Evolutionary conservation across 2,888 invertebrate genomes (phyloP).

Genomic region (Caenorhabditis becei): DNA sequence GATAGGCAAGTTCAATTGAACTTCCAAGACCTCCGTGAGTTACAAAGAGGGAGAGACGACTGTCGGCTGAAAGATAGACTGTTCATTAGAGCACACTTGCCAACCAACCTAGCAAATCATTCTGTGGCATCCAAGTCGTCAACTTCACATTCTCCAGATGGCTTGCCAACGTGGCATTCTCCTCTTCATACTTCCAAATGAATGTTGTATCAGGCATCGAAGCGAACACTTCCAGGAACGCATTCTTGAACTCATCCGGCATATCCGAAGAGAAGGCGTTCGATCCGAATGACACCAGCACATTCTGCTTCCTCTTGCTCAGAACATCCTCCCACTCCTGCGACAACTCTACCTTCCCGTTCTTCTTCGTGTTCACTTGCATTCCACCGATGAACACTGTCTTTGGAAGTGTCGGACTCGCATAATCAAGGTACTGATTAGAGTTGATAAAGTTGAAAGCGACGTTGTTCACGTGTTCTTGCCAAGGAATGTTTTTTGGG

Average conservation of each 20-base stretch:
- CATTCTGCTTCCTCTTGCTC: conserved; percentile 23
- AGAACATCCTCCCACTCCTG: conserved; percentile 55
- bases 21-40: conserved; percentile 65
- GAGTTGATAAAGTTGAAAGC: conserved; percentile 55
- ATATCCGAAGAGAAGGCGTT: conserved; percentile 37
- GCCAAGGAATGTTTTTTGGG: too few species aligned
- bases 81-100: too few species aligned
- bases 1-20: conserved; percentile 61
- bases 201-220: conserved; percentile 58
- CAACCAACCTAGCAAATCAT: conserved; percentile 37
- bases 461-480: conserved; percentile 14
- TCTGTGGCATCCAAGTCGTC: conserved; percentile 63
- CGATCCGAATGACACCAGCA: conserved; percentile 63
- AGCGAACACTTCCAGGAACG: conserved; percentile 49
- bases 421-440: conserved; percentile 58
- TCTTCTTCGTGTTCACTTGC: conserved; percentile 57
- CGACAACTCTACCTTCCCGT: background rate
- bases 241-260: conserved; percentile 31
- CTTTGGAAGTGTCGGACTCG: conserved; percentile 56
- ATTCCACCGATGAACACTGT: conserved; percentile 59
- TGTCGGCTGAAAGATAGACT: conserved; percentile 62
- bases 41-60: conserved; percentile 54
- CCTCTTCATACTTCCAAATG: conserved; percentile 66
- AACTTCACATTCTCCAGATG: conserved; percentile 56
- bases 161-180: conserved; percentile 42